Evolutionary conservation across 1,140 invertebrate genomes (phyloP).

Genomic region (Periplaneta americana): DNA sequence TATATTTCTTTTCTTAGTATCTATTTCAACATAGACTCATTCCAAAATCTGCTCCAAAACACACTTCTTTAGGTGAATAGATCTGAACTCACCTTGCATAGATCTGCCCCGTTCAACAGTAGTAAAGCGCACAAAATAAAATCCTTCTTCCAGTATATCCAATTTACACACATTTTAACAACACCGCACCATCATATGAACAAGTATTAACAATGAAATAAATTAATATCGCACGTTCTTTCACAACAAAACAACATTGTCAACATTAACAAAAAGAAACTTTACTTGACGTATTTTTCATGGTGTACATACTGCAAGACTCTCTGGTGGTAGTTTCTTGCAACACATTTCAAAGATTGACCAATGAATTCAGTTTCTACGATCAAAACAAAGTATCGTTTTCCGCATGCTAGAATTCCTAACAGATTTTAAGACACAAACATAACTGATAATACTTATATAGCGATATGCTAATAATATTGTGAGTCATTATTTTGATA

Average conservation of each 20-base stretch:
- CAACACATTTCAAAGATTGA: constrained; percentile 6
- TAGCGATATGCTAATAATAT: too few species aligned
- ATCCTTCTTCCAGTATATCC: background rate
- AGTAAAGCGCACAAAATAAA: background rate
- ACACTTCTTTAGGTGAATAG: background rate
- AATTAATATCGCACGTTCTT: background rate
- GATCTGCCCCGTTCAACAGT: background rate
- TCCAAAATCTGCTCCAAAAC: background rate
- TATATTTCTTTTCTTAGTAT: too few species aligned
- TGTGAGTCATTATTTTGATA: too few species aligned
- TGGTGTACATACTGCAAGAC: background rate
- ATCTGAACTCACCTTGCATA: constrained; percentile 1
- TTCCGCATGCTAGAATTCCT: too few species aligned
- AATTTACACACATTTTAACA: constrained; percentile 2
- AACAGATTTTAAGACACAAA: too few species aligned
- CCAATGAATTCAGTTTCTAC: background rate
- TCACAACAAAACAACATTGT: constrained; percentile 7
- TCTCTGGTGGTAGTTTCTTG: constrained; percentile 1
- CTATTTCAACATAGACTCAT: background rate
- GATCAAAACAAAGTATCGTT: background rate
- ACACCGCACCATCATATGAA: background rate
- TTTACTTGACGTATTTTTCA: constrained; percentile 1
- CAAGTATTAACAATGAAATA: background rate
- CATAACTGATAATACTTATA: too few species aligned
- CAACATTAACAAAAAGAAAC: constrained; percentile 10